phyloP scores from a whole-genome alignment of 2,113 vertebrate genomes.

The Oryzias woworae region DNA sequence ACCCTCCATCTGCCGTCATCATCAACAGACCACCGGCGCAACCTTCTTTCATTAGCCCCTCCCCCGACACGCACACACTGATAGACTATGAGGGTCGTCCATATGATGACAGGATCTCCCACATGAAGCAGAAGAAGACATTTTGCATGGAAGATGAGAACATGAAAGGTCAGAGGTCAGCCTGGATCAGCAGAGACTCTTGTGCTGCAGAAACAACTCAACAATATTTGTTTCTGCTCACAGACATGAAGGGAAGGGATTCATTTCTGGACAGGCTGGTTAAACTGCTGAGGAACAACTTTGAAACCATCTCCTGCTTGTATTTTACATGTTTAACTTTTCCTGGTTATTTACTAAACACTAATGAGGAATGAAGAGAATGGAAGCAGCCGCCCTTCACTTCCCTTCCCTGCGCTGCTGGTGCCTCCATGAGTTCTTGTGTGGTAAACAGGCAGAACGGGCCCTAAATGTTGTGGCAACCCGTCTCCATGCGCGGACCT shows the following conservation, averaged over 20 bases:
- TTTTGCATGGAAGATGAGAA: neutral
- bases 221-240: too few species aligned
- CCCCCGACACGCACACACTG: conserved; percentile 48
- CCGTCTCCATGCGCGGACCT: conserved; percentile 33
- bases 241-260: too few species aligned
- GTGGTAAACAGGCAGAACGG: neutral
- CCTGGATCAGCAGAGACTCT: too few species aligned
- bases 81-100: conserved; percentile 1
- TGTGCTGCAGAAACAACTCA: too few species aligned
- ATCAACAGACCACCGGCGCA: conserved; percentile 69
- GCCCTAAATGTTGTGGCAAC: conserved; percentile 3
- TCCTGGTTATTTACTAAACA: neutral
- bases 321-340: neutral
- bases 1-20: conserved; percentile 72
- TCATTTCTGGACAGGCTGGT: too few species aligned
- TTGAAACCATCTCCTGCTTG: neutral
- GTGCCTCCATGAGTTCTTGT: neutral
- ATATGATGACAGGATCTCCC: neutral
- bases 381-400: too few species aligned
- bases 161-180: neutral
- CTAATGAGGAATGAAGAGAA: neutral
- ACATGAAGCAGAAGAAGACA: neutral
- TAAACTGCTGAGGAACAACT: too few species aligned
- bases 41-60: conserved; percentile 63
- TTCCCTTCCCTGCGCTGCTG: accelerated